Base-by-base conservation (phyloP, 2,888 invertebrate genomes). In the Hermodice carunculata region DNA sequence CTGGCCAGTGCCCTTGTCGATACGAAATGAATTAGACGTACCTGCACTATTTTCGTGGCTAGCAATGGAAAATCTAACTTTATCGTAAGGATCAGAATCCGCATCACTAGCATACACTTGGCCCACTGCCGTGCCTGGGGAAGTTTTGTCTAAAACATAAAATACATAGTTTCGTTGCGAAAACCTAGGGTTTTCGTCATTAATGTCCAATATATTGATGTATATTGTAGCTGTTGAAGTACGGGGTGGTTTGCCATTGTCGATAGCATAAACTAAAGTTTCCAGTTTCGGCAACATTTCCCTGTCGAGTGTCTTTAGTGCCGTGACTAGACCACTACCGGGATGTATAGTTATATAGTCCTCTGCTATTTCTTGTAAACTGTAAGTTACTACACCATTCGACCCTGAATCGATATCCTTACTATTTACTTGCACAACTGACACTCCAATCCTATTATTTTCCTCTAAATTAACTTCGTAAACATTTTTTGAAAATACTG, bases 171-270 rank as follows among this genome's bases (percentile, higher is more conserved):
- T 11, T 4, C 14, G 1, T 17, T 19, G 24, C 24, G 46, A 46
- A 46, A 46, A 46, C 46, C 24, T 28, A n/a, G 46, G 46, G 11
- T 46, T 46, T 28, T 46, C 46, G 28, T 46, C 46, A 22, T 46
- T 28, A 1, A 46, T 14, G 5, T 46, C 46, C 28, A 46, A 1
- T 14, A 46, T 46, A 28, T 24, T 46, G 46, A 46, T 46, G 46
- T 26, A 26, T 28, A 46, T 28, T 17, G 2, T 46, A 17, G 46
- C 46, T 14, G 17, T 17, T 11, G 24, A 11, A 22, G 46, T 46
- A 26, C 24, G 22, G 11, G 46, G 28, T 0, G 46, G 46, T 17
- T 14, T 28, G 1, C 46, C 46, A 19, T 46, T 24, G 22, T 46
- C 46, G 24, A 28, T 46, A 28, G 46, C 46, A n/a, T 26, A 26